Percentiles rank a stretch among this genome's conserved stretches.
These are phyloP conservation scores for Himalopsyche tibetana DNA, from an alignment of 2,888 invertebrate genomes.

Conservation along the genomic window DNA sequence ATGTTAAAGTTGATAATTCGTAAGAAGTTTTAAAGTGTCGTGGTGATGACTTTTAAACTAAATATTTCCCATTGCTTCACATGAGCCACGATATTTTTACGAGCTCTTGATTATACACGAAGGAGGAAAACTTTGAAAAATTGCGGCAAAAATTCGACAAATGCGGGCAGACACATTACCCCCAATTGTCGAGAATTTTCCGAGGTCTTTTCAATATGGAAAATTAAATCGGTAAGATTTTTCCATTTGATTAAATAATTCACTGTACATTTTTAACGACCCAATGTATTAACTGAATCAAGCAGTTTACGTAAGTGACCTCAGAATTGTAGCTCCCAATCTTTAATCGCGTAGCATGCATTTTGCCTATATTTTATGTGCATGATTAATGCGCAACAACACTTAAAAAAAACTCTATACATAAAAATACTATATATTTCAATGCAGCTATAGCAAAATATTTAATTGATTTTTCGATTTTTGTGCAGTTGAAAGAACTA, in stretches of 20 bases:
- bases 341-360: no score
- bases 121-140: neutral
- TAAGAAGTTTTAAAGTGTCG: neutral
- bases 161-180: slow-evolving; percentile 32
- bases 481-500: no score
- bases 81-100: neutral
- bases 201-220: slow-evolving; percentile 26
- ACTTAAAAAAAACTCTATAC: no score
- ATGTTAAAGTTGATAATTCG: no score
- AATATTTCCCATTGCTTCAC: neutral
- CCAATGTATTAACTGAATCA: no score
- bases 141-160: slow-evolving; percentile 32
- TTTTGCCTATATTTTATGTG: no score
- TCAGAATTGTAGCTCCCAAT: no score
- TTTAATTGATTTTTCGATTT: no score
- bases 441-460: no score
- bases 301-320: no score
- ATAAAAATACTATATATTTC: no score
- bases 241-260: neutral
- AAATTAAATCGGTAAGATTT: slow-evolving; percentile 10
- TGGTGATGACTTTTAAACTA: neutral
- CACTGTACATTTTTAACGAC: neutral
- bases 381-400: no score
- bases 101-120: neutral
- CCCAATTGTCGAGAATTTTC: slow-evolving; percentile 1